A percentile compares a stretch with the other conserved stretches of the same genome.
phyloP scores from a whole-genome alignment of 2,113 vertebrate species.

The Chlorocebus sabaeus region DNA sequence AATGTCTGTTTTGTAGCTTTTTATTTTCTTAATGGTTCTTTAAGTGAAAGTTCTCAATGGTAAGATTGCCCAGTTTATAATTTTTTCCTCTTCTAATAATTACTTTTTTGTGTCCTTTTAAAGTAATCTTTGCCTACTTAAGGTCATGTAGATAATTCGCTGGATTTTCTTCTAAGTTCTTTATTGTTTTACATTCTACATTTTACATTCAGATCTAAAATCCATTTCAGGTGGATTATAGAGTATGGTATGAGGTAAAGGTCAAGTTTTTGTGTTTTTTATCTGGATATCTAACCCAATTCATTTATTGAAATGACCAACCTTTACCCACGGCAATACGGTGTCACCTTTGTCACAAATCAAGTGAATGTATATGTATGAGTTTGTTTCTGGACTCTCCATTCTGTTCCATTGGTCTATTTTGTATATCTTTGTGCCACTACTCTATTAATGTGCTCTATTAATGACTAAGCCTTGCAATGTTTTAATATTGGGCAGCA shows the following conservation, averaged over 20 bases:
- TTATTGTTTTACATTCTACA: neutral
- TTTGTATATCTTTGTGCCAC: neutral
- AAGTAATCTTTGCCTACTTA: neutral
- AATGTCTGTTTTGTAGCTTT: neutral
- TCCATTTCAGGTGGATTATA: neutral
- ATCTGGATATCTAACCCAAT: neutral
- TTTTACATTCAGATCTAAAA: conserved; percentile 1
- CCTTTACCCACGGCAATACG: neutral
- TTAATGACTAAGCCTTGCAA: neutral
- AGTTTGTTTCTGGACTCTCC: neutral
- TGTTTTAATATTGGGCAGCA: neutral
- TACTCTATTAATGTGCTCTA: neutral
- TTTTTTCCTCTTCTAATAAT: neutral
- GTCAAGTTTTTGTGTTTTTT: neutral
- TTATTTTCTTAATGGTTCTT: conserved; percentile 24
- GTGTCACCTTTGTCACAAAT: neutral
- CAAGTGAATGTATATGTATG: neutral
- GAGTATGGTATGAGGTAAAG: neutral
- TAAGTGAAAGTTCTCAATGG: conserved; percentile 11
- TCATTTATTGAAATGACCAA: neutral
- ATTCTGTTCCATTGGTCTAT: neutral
- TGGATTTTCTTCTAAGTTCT: conserved; percentile 11
- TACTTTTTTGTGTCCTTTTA: neutral
- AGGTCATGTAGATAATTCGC: neutral
- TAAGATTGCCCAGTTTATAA: neutral